A percentile compares a stretch with the other conserved stretches of the same genome.
These are phyloP conservation scores for Cheilosia impressa DNA, from an alignment of 2,888 invertebrate species.

Conservation along the genomic window DNA sequence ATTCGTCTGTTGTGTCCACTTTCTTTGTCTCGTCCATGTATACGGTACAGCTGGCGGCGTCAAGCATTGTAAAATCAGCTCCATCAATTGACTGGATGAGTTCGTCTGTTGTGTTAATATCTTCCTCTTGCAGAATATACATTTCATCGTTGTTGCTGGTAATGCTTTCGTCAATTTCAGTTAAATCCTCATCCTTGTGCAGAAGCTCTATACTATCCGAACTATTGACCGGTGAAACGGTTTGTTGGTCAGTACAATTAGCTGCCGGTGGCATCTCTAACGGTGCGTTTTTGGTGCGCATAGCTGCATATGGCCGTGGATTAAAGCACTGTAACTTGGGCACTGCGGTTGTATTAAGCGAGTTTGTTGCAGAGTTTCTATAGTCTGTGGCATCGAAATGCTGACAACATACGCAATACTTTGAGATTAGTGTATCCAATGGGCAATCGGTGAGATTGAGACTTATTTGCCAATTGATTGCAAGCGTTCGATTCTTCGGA, in stretches of 20 bases:
- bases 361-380: slow-evolving; percentile 29
- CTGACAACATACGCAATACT: slow-evolving; percentile 53
- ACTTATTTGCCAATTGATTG: slow-evolving; percentile 59
- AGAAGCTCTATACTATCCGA: slow-evolving; percentile 76
- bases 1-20: slow-evolving; percentile 70
- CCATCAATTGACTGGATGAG: slow-evolving; percentile 67
- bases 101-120: slow-evolving; percentile 20
- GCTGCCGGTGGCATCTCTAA: neutral
- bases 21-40: neutral
- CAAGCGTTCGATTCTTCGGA: slow-evolving; percentile 43
- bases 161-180: slow-evolving; percentile 46
- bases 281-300: slow-evolving; percentile 7
- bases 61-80: slow-evolving; percentile 76
- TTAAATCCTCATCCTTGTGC: slow-evolving; percentile 17
- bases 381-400: slow-evolving; percentile 66
- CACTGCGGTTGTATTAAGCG: slow-evolving; percentile 39
- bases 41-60: slow-evolving; percentile 50
- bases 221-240: slow-evolving; percentile 12
- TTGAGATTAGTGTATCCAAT: slow-evolving; percentile 55
- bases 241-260: neutral
- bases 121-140: slow-evolving; percentile 49
- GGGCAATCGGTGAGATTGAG: slow-evolving; percentile 39
- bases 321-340: slow-evolving; percentile 44
- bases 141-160: slow-evolving; percentile 60
- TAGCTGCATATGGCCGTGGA: slow-evolving; percentile 18